Conservation (phyloP, 2,113 vertebrate genomes). For the Sorex araneus region DNA sequence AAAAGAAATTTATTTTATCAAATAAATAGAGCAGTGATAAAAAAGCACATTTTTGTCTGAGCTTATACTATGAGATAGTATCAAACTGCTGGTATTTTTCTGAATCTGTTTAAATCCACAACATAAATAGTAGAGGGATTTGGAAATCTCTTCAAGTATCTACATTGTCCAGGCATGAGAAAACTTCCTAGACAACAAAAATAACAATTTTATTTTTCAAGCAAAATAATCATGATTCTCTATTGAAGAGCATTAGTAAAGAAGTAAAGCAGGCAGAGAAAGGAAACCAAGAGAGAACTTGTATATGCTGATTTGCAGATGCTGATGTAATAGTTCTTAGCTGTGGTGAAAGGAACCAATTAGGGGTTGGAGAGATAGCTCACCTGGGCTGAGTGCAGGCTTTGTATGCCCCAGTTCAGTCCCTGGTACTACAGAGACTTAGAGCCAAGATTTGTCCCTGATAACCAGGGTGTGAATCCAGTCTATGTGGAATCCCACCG, state of each 20-base stretch:
- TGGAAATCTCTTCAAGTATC: conserved; percentile 39
- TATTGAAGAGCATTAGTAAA: conserved; percentile 49
- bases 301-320: conserved; percentile 56
- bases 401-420: too few species aligned
- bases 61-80: background rate
- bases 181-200: background rate
- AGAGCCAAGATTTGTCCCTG: too few species aligned
- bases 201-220: conserved; percentile 47
- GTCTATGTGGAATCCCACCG: too few species aligned
- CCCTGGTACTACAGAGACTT: too few species aligned
- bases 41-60: conserved; percentile 12
- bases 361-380: background rate
- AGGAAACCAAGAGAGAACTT: conserved; percentile 25
- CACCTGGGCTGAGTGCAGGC: too few species aligned
- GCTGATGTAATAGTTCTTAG: conserved; percentile 63
- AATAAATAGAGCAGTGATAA: conserved; percentile 47
- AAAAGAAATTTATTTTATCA: conserved; percentile 45
- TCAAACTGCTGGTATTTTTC: conserved; percentile 26
- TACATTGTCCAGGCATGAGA: background rate
- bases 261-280: background rate
- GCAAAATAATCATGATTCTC: background rate
- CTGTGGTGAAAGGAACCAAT: conserved; percentile 50
- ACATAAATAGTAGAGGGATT: background rate
- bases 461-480: too few species aligned
- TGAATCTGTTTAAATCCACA: conserved; percentile 36